Evolutionary conservation across 2,888 invertebrate genomes (phyloP).

Genomic region (Drosophila bunnanda): DNA sequence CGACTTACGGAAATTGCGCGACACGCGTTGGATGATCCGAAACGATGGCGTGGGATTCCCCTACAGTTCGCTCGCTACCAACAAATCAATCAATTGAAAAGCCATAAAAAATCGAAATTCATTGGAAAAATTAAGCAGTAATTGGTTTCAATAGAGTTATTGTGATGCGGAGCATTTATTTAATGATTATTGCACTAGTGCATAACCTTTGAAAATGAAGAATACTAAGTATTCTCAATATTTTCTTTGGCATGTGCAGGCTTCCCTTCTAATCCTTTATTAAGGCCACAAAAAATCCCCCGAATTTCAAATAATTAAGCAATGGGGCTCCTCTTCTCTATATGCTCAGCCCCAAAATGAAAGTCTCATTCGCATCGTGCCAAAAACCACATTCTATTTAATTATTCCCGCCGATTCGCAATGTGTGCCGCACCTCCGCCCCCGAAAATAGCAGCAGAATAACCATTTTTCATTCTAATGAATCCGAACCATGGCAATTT

Average conservation of each 20-base stretch:
- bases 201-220: neutral
- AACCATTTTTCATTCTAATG: conserved; percentile 53
- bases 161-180: neutral
- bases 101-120: conserved; percentile 46
- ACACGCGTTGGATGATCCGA: conserved; percentile 53
- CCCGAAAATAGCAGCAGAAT: conserved; percentile 36
- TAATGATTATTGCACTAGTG: neutral
- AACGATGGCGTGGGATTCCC: conserved; percentile 55
- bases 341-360: conserved; percentile 10
- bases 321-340: neutral
- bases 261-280: neutral
- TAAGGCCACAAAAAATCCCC: neutral
- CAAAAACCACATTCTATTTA: conserved; percentile 29
- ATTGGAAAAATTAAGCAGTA: conserved; percentile 49
- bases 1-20: conserved; percentile 45
- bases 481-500: conserved; percentile 55
- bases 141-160: conserved; percentile 39
- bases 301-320: neutral
- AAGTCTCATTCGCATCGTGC: conserved; percentile 19
- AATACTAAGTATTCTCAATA: too few relatives aligned
- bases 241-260: neutral
- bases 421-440: conserved; percentile 37
- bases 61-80: conserved; percentile 19
- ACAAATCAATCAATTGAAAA: conserved; percentile 65
- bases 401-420: conserved; percentile 57